phyloP scores from a whole-genome alignment of 1,140 invertebrate species.

The Coboldia fuscipes region DNA sequence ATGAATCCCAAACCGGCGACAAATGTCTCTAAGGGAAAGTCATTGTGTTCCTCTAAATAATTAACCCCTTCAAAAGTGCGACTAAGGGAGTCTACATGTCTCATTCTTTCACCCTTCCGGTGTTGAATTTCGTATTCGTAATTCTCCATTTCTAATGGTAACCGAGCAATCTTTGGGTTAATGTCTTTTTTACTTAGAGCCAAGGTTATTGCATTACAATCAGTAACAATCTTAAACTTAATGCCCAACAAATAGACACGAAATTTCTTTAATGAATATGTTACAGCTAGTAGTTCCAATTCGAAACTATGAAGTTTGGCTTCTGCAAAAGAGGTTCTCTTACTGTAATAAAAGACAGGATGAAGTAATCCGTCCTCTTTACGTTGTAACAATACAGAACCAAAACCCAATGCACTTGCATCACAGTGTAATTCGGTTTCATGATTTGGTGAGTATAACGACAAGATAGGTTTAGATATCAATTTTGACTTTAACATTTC shows the following conservation, averaged over 20 bases:
- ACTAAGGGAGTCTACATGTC: constrained; percentile 14
- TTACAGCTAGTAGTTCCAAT: constrained; percentile 16
- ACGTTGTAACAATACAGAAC: constrained; percentile 8
- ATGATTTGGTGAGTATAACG: constrained; percentile 8
- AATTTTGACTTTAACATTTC: constrained; percentile 6
- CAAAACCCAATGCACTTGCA: constrained; percentile 8
- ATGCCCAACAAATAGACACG: constrained; percentile 18
- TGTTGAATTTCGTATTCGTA: constrained; percentile 12
- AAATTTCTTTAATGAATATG: constrained; percentile 18
- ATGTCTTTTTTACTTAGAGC: constrained; percentile 13
- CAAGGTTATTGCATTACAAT: constrained; percentile 14
- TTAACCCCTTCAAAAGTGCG: no score
- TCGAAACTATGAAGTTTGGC: constrained; percentile 15
- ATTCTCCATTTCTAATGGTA: constrained; percentile 14
- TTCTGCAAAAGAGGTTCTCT: constrained; percentile 8
- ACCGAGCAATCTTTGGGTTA: constrained; percentile 12
- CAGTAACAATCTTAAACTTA: constrained; percentile 15
- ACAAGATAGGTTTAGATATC: constrained; percentile 7
- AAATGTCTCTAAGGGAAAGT: no score
- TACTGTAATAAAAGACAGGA: constrained; percentile 8
- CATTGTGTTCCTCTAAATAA: no score
- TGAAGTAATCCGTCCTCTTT: constrained; percentile 4
- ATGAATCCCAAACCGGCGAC: no score
- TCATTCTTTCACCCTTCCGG: constrained; percentile 8
- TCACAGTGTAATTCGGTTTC: constrained; percentile 11